These are phyloP conservation scores for Athene cunicularia DNA, from an alignment of 2,113 vertebrate genomes.

Conservation along the genomic window DNA sequence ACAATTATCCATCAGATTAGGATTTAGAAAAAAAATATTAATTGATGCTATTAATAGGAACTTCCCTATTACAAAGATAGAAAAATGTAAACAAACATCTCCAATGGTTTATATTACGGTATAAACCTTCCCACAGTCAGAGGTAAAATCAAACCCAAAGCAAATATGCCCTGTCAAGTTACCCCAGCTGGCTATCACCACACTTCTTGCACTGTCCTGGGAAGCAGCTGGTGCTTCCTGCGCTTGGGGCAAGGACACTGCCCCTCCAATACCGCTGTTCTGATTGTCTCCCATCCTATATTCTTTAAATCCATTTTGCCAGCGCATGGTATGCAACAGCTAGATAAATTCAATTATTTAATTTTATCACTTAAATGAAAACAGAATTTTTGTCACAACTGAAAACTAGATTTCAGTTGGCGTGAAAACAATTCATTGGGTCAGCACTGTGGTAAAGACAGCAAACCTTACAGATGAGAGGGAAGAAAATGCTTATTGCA, in stretches of 20 bases:
- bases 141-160: neutral
- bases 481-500: neutral
- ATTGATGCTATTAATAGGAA: neutral
- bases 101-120: neutral
- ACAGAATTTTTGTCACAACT: neutral
- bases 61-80: neutral
- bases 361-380: neutral
- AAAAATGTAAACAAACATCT: neutral
- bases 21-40: neutral
- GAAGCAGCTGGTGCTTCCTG: neutral
- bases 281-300: neutral
- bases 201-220: neutral
- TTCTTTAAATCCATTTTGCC: neutral
- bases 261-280: too few relatives aligned
- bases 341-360: neutral
- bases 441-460: neutral
- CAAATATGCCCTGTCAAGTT: neutral
- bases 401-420: neutral
- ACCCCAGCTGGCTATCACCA: neutral
- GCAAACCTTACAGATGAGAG: neutral
- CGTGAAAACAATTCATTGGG: neutral
- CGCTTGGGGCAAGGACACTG: neutral
- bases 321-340: neutral
- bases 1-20: neutral
- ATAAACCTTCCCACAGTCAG: neutral